These are phyloP conservation scores for Turdus rufiventris DNA, from an alignment of 2,113 vertebrate species.

Conservation along the genomic window DNA sequence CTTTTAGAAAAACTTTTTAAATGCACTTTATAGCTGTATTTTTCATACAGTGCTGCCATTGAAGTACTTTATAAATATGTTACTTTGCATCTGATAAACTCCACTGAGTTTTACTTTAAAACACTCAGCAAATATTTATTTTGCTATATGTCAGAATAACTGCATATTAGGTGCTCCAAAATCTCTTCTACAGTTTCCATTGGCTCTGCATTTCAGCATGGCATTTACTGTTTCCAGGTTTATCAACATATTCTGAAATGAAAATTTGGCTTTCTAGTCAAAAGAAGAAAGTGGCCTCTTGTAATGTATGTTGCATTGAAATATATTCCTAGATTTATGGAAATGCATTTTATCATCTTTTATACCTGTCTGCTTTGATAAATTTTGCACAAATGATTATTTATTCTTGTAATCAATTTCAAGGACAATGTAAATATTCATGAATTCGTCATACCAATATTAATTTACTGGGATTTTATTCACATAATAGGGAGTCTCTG, in stretches of 20 bases:
- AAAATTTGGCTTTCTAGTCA: neutral
- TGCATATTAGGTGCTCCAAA: neutral
- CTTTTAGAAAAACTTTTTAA: neutral
- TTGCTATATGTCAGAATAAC: neutral
- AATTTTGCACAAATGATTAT: conserved; percentile 12
- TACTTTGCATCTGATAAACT: neutral
- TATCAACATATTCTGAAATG: neutral
- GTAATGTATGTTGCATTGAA: neutral
- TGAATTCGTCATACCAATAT: neutral
- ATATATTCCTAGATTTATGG: neutral
- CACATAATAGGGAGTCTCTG: neutral
- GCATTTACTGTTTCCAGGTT: neutral
- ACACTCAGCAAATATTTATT: neutral
- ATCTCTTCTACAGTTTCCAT: neutral
- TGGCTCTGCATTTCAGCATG: conserved; percentile 2
- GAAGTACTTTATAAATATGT: neutral
- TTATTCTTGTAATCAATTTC: conserved; percentile 32
- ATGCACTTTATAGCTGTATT: neutral
- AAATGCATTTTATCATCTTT: conserved; percentile 22
- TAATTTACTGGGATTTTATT: conserved; percentile 13
- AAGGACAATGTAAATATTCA: conserved; percentile 35
- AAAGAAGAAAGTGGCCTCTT: neutral
- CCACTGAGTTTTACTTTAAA: neutral
- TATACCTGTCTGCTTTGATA: conserved; percentile 11
- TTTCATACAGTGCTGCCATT: neutral